Conservation (phyloP, 2,888 invertebrate genomes). For the Drosophila robusta region DNA sequence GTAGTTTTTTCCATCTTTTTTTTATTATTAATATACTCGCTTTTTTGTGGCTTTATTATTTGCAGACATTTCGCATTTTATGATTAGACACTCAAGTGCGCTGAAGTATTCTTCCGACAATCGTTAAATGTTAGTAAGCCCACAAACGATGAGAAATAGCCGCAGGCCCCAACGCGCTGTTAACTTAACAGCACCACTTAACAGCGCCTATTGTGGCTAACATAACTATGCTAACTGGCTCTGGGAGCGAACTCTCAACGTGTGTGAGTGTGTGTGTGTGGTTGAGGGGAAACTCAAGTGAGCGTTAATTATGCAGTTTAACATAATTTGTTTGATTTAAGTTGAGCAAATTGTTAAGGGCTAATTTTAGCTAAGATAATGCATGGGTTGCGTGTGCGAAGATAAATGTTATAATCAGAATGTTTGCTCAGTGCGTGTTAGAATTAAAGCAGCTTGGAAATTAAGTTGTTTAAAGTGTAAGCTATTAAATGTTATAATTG, state of each 20-base stretch:
- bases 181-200: constrained; percentile 31
- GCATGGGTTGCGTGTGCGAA: background rate
- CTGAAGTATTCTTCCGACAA: constrained; percentile 75
- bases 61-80: constrained; percentile 70
- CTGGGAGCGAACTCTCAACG: constrained; percentile 14
- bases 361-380: constrained; percentile 8
- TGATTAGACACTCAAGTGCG: constrained; percentile 70
- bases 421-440: background rate
- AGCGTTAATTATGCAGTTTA: constrained; percentile 61
- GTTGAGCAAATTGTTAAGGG: constrained; percentile 12
- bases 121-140: constrained; percentile 58
- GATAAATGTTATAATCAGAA: constrained; percentile 7
- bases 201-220: constrained; percentile 29
- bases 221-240: constrained; percentile 28
- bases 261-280: constrained; percentile 1
- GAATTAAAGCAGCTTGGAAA: background rate
- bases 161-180: constrained; percentile 20
- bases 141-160: constrained; percentile 31
- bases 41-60: constrained; percentile 67
- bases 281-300: background rate
- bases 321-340: constrained; percentile 43
- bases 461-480: background rate
- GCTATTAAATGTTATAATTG: background rate
- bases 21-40: constrained; percentile 26
- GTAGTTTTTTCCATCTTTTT: constrained; percentile 9